Conservation (phyloP, 2,113 vertebrate genomes). For the Grammomys surdaster region DNA sequence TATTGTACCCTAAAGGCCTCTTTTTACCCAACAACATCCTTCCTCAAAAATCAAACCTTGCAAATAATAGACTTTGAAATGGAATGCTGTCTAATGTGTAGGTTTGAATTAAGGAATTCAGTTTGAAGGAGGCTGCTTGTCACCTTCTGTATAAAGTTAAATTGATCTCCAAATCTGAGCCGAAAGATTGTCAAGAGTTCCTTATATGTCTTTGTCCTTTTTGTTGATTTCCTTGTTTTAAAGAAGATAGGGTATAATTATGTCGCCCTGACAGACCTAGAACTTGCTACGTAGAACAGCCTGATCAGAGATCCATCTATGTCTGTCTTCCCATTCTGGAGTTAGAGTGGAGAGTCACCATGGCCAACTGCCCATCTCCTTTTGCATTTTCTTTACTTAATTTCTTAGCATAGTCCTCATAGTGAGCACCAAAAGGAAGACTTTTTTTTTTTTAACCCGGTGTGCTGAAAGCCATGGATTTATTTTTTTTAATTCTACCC, state of each 20-base stretch:
- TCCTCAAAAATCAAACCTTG: constrained; percentile 80
- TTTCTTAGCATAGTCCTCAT: neutral
- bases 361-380: neutral
- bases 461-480: neutral
- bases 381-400: constrained; percentile 56
- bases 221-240: neutral
- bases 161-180: constrained; percentile 3
- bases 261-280: neutral
- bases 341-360: neutral
- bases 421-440: neutral
- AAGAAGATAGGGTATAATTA: neutral
- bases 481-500: constrained; percentile 1
- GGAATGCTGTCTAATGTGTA: constrained; percentile 67
- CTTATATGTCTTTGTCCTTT: neutral
- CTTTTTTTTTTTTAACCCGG: neutral
- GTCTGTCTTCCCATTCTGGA: too few species aligned
- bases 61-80: constrained; percentile 72
- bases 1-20: constrained; percentile 76
- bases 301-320: neutral
- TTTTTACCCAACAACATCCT: constrained; percentile 73
- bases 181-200: neutral
- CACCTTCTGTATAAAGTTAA: constrained; percentile 57
- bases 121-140: neutral
- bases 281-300: neutral
- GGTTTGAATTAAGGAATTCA: constrained; percentile 52